A percentile compares a stretch with the other conserved stretches of the same genome.
These are phyloP conservation scores for Melanostoma scalare DNA, from an alignment of 2,888 invertebrate genomes.

Conservation along the genomic window DNA sequence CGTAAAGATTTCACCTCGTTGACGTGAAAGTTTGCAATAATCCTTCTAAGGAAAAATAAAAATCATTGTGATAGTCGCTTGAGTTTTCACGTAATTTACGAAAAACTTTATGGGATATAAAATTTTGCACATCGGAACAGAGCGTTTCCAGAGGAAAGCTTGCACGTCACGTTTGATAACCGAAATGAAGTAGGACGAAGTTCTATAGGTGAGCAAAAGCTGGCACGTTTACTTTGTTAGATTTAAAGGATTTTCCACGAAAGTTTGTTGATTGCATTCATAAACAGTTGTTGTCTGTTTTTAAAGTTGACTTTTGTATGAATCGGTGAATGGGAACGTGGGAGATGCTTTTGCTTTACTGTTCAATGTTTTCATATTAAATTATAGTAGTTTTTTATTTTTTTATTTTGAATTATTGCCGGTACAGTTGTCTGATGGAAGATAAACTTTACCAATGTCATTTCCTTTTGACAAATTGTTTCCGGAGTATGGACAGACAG, in stretches of 20 bases:
- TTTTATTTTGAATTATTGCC: too few relatives aligned
- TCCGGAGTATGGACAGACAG: too few relatives aligned
- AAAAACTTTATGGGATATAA: slow-evolving; percentile 59
- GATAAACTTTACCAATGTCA: too few relatives aligned
- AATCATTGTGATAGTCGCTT: slow-evolving; percentile 46
- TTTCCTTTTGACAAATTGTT: too few relatives aligned
- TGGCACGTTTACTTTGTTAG: slow-evolving; percentile 61
- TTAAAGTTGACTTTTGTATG: too few relatives aligned
- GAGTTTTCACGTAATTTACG: slow-evolving; percentile 69
- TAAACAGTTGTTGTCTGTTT: slow-evolving; percentile 21
- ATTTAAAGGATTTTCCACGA: slow-evolving; percentile 45
- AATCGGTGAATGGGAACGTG: too few relatives aligned
- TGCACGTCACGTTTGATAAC: slow-evolving; percentile 5
- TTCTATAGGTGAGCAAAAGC: slow-evolving; percentile 34
- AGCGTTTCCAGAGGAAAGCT: neutral
- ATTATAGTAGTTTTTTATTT: too few relatives aligned
- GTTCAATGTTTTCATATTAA: too few relatives aligned
- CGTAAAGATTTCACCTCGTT: slow-evolving; percentile 19
- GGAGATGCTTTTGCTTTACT: too few relatives aligned
- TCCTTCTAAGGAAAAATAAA: slow-evolving; percentile 23
- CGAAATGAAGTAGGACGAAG: slow-evolving; percentile 30
- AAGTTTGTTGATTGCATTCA: slow-evolving; percentile 47
- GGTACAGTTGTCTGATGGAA: too few relatives aligned
- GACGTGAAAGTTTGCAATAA: slow-evolving; percentile 55
- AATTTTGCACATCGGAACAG: slow-evolving; percentile 50